These are phyloP conservation scores for Dendrocopos noguchii DNA, from an alignment of 2,113 vertebrate genomes.

Conservation along the genomic window DNA sequence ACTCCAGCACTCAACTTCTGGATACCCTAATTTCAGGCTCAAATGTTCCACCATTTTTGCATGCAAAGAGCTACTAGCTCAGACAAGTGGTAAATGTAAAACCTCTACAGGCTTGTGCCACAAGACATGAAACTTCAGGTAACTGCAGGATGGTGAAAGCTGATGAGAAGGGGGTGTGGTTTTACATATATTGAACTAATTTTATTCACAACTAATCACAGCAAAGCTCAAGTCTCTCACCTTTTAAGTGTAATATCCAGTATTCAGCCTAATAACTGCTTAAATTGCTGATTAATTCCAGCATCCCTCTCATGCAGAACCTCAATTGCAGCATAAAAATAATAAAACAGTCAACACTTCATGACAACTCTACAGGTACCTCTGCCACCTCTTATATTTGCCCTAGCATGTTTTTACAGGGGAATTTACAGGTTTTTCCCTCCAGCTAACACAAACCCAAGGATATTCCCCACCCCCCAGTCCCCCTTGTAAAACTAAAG, in stretches of 20 bases:
- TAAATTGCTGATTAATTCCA: background rate
- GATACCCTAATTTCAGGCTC: background rate
- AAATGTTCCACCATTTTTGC: background rate
- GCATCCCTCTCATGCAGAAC: background rate
- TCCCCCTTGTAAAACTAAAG: background rate
- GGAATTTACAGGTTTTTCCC: background rate
- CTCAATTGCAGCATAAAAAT: background rate
- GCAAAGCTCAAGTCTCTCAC: background rate
- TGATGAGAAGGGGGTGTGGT: fast-evolving
- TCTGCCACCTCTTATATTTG: background rate
- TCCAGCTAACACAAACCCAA: background rate
- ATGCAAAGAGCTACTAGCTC: background rate
- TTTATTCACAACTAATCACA: background rate
- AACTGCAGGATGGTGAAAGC: background rate
- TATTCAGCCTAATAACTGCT: background rate
- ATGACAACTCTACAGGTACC: background rate
- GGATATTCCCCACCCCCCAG: background rate
- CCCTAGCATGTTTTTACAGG: background rate
- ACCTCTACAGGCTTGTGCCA: fast-evolving
- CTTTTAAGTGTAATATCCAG: background rate
- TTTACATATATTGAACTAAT: background rate
- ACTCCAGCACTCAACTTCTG: background rate
- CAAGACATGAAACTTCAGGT: background rate
- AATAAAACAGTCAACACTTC: background rate
- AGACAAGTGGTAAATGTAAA: background rate